Evolutionary conservation across 2,113 vertebrate species (phyloP).

Genomic region (Illadopsis cleaveri): DNA sequence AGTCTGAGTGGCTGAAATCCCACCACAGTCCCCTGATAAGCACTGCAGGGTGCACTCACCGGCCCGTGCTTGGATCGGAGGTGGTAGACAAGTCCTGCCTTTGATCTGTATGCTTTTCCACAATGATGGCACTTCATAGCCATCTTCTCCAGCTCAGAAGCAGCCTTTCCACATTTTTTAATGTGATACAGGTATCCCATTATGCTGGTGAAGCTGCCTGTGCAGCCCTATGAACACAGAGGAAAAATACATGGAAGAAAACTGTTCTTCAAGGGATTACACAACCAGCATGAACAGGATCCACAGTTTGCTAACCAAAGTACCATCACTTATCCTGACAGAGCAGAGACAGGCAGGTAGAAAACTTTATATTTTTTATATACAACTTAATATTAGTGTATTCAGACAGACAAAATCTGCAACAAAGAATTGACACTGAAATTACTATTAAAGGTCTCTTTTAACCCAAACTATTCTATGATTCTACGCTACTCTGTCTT

Average conservation of each 20-base stretch:
- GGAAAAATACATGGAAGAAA: background rate
- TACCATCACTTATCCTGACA: background rate
- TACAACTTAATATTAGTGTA: background rate
- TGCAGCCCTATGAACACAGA: constrained; percentile 82
- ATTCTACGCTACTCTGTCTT: background rate
- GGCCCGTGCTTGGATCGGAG: constrained; percentile 89
- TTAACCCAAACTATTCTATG: background rate
- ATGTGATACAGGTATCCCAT: constrained; percentile 93
- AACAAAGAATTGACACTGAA: background rate
- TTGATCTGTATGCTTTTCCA: constrained; percentile 88
- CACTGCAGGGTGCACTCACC: constrained; percentile 74
- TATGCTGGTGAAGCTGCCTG: constrained; percentile 90
- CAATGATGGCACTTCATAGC: constrained; percentile 90
- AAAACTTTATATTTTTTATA: too few relatives aligned
- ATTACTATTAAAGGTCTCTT: background rate
- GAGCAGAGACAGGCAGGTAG: background rate
- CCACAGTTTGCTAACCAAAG: background rate
- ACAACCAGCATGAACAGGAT: background rate
- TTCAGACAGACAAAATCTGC: background rate
- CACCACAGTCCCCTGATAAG: fast-evolving
- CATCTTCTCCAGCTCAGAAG: constrained; percentile 90
- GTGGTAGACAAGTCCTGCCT: constrained; percentile 92
- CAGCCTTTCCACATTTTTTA: constrained; percentile 92
- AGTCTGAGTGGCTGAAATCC: background rate
- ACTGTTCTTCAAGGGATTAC: background rate